Percentiles rank a stretch among this genome's conserved stretches.
Evolutionary conservation across 2,888 invertebrate genomes (phyloP).

Genomic region (Drosophila helvetica): DNA sequence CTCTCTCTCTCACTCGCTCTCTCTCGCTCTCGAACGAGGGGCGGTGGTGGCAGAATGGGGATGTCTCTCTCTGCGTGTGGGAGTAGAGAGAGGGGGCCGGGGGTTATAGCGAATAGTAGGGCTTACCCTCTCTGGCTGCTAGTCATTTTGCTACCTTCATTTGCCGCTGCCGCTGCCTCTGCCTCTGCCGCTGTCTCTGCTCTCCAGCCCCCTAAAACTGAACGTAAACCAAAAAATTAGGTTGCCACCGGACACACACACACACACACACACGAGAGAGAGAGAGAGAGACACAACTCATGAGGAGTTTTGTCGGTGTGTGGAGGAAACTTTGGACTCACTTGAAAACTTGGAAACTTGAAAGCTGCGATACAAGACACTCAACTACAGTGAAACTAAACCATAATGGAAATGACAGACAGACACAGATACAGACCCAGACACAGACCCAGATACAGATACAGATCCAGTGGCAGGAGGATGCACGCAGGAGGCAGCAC

Average conservation of each 20-base stretch:
- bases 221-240: constrained; percentile 66
- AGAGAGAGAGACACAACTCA: constrained; percentile 5
- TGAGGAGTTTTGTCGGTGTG: background rate
- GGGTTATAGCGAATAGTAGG: constrained; percentile 44
- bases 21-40: background rate
- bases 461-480: background rate
- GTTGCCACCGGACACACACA: constrained; percentile 48
- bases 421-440: too few species aligned
- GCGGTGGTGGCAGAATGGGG: background rate
- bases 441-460: too few species aligned
- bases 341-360: constrained; percentile 18
- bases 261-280: constrained; percentile 26
- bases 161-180: constrained; percentile 46
- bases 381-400: constrained; percentile 29
- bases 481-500: background rate
- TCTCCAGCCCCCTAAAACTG: constrained; percentile 63
- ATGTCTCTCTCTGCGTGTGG: background rate
- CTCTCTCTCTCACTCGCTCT: background rate
- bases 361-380: constrained; percentile 14
- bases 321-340: constrained; percentile 30
- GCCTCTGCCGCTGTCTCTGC: constrained; percentile 46
- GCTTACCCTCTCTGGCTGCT: constrained; percentile 46
- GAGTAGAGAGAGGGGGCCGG: background rate
- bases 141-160: constrained; percentile 59
- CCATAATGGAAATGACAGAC: constrained; percentile 34